phyloP scores from a whole-genome alignment of 2,113 vertebrate genomes.

The Anarhynchus alexandrinus region DNA sequence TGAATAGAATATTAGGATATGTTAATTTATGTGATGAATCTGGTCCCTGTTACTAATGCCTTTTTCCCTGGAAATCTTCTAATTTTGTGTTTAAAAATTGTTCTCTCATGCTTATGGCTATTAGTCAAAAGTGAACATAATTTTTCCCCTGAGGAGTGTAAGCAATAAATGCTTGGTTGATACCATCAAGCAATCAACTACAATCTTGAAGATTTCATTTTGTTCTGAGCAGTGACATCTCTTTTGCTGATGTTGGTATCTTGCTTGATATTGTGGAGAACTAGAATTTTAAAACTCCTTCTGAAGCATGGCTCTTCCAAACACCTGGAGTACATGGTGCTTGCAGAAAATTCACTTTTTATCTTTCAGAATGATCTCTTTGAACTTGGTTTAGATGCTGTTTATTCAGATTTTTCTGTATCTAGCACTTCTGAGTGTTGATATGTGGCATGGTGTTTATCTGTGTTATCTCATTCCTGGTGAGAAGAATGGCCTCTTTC shows the following conservation, averaged over 20 bases:
- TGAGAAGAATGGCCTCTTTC: not conserved
- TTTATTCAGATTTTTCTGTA: not conserved
- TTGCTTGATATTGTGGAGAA: not conserved
- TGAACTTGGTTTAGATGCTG: not conserved
- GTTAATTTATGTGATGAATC: not conserved
- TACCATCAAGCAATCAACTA: not conserved
- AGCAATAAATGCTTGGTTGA: not conserved
- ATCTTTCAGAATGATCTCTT: not conserved
- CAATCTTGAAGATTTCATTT: not conserved
- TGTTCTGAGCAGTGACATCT: not conserved
- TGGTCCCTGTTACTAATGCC: not conserved
- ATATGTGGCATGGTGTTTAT: not conserved
- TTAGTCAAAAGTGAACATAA: not conserved
- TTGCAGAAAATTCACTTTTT: not conserved
- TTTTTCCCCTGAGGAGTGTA: not conserved
- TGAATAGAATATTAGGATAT: not conserved
- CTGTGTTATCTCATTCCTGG: not conserved
- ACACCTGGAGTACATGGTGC: not conserved
- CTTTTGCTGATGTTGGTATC: not conserved
- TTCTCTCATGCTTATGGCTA: not conserved
- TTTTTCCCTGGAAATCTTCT: not conserved
- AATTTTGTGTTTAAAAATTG: not conserved
- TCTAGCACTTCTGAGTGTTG: not conserved
- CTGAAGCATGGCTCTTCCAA: not conserved
- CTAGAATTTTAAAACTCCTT: not conserved